Conservation (phyloP, 2,113 vertebrate species). For the Odontesthes bonariensis region DNA sequence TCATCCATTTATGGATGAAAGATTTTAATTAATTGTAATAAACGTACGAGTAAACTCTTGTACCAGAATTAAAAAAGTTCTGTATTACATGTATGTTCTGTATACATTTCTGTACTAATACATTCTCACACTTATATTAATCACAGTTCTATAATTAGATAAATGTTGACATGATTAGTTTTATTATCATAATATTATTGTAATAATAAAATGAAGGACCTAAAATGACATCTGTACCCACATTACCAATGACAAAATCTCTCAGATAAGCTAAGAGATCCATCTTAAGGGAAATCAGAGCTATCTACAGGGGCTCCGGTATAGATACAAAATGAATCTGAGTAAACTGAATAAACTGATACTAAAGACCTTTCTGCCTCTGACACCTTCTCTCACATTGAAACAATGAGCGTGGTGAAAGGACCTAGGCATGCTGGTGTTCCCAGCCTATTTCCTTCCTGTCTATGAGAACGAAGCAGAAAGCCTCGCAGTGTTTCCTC, state of each 20-base stretch:
- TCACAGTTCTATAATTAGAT: background rate
- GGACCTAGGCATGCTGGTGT: constrained; percentile 38
- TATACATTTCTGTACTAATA: too few species aligned
- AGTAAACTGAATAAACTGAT: background rate
- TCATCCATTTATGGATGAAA: background rate
- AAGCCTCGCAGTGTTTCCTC: constrained; percentile 54
- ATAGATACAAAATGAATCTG: constrained; percentile 9
- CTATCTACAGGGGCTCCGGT: background rate
- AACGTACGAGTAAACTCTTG: too few species aligned
- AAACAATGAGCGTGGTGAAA: constrained; percentile 74
- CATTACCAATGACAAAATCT: background rate
- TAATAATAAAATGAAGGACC: background rate
- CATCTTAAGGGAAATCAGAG: background rate
- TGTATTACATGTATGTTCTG: too few species aligned
- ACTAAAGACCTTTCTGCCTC: background rate
- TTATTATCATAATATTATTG: background rate
- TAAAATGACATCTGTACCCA: background rate
- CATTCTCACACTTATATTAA: background rate
- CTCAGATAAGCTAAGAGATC: background rate
- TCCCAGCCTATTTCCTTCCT: constrained; percentile 84
- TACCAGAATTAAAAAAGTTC: too few species aligned
- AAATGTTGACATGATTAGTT: background rate
- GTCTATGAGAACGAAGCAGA: constrained; percentile 61
- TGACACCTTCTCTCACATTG: constrained; percentile 59
- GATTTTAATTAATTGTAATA: background rate